Percentiles rank a stretch among this genome's conserved stretches.
Conservation (phyloP, 2,797 vertebrate genomes). For the Catamblyrhynchus diadema region DNA sequence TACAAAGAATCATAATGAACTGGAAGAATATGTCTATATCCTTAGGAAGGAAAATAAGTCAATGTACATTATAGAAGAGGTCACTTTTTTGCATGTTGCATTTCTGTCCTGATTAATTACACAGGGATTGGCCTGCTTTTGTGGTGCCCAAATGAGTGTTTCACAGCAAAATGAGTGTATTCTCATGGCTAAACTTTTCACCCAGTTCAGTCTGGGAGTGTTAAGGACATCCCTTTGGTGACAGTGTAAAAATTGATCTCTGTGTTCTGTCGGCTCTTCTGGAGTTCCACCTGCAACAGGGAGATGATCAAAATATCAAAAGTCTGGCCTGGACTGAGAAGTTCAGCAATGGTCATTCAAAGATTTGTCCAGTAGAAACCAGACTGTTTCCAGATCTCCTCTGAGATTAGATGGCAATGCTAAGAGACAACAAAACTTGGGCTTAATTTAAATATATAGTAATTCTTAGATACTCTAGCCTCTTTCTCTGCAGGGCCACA, state of each 20-base stretch:
- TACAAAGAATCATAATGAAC: background rate
- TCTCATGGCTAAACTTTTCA: background rate
- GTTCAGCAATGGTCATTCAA: background rate
- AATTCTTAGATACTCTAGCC: background rate
- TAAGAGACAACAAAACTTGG: background rate
- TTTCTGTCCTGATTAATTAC: background rate
- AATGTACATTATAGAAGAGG: background rate
- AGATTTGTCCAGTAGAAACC: background rate
- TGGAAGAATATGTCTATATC: background rate
- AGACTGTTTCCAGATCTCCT: background rate
- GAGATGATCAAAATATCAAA: background rate
- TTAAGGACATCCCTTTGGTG: background rate
- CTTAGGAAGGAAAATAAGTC: background rate
- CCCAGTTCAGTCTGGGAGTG: background rate
- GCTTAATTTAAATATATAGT: background rate
- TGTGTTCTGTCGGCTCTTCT: accelerated
- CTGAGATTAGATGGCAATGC: background rate
- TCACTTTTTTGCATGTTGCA: background rate
- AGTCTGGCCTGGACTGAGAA: background rate
- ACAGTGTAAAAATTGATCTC: background rate
- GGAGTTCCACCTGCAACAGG: background rate
- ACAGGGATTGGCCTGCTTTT: background rate
- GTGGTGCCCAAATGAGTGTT: background rate
- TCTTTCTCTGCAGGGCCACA: background rate
- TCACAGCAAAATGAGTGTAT: background rate